These are phyloP conservation scores for Prunella strophiata DNA, from an alignment of 2,797 vertebrate genomes.

Conservation along the genomic window DNA sequence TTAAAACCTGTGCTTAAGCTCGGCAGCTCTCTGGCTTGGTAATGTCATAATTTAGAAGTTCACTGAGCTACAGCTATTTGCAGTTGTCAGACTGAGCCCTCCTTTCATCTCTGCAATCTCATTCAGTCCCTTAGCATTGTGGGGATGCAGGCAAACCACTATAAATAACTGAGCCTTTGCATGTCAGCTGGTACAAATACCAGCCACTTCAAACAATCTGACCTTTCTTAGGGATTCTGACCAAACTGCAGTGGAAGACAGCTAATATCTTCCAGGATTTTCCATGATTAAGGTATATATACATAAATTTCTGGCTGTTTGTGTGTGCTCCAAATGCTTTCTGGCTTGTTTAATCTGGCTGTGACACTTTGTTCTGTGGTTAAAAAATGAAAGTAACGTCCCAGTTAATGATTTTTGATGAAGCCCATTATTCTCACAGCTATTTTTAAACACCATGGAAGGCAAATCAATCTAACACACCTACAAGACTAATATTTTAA, in stretches of 20 bases:
- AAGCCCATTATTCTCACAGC: slow-evolving; percentile 48
- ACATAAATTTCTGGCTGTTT: slow-evolving; percentile 24
- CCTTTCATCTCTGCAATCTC: slow-evolving; percentile 58
- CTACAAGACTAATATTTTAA: slow-evolving; percentile 66
- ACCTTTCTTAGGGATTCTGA: slow-evolving; percentile 55
- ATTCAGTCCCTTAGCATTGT: slow-evolving; percentile 31
- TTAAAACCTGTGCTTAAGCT: background rate
- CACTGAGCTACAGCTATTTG: slow-evolving; percentile 19
- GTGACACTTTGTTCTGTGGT: slow-evolving; percentile 54
- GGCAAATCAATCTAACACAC: slow-evolving; percentile 32
- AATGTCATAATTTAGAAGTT: slow-evolving; percentile 5
- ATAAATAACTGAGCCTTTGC: slow-evolving; percentile 55
- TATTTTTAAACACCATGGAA: slow-evolving; percentile 60
- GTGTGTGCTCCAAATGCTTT: background rate
- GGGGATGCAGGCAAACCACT: background rate
- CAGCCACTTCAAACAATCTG: slow-evolving; percentile 60
- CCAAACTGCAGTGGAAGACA: background rate
- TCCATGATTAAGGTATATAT: slow-evolving; percentile 16
- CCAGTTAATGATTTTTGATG: slow-evolving; percentile 63
- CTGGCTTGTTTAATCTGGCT: slow-evolving; percentile 72
- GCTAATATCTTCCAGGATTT: slow-evolving; percentile 29
- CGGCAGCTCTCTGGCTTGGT: background rate
- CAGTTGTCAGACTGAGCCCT: slow-evolving; percentile 15
- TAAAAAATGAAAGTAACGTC: slow-evolving; percentile 60
- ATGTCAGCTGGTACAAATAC: slow-evolving; percentile 60